Conservation (phyloP, 2,113 vertebrate genomes). For the Muntiacus muntjak region DNA sequence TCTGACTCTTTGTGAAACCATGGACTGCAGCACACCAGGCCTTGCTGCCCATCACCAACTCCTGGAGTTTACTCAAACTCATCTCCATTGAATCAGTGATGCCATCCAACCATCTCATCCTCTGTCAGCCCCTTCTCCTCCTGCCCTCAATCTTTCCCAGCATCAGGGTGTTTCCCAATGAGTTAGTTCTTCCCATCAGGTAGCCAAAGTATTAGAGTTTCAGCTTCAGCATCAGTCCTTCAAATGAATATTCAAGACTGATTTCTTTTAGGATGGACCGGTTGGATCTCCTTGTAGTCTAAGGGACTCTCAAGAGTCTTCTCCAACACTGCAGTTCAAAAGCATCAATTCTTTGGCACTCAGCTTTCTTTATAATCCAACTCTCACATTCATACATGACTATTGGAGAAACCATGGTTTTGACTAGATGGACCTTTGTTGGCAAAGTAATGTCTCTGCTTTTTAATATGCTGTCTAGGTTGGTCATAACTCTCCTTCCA, state of each 20-base stretch:
- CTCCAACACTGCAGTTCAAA: not conserved
- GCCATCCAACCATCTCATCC: not conserved
- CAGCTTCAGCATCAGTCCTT: not conserved
- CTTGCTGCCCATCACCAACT: not conserved
- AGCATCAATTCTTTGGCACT: not conserved
- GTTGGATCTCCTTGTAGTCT: not conserved
- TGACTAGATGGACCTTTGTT: fast-evolving
- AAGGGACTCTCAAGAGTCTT: not conserved
- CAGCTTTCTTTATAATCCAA: not conserved
- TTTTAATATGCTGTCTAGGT: not conserved
- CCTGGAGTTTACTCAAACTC: fast-evolving
- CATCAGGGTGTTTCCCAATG: not conserved
- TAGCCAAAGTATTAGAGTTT: not conserved
- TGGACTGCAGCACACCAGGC: not conserved
- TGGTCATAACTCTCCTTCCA: not conserved
- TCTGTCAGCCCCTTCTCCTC: not conserved
- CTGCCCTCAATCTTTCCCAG: not conserved
- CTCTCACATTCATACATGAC: not conserved
- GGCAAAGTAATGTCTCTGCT: not conserved
- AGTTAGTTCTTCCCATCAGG: not conserved
- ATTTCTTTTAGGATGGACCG: not conserved
- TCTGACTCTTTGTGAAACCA: fast-evolving
- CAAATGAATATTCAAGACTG: not conserved
- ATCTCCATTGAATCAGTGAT: not conserved
- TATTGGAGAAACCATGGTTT: not conserved